Conservation (phyloP, 2,797 vertebrate species). For the Mareca penelope region DNA sequence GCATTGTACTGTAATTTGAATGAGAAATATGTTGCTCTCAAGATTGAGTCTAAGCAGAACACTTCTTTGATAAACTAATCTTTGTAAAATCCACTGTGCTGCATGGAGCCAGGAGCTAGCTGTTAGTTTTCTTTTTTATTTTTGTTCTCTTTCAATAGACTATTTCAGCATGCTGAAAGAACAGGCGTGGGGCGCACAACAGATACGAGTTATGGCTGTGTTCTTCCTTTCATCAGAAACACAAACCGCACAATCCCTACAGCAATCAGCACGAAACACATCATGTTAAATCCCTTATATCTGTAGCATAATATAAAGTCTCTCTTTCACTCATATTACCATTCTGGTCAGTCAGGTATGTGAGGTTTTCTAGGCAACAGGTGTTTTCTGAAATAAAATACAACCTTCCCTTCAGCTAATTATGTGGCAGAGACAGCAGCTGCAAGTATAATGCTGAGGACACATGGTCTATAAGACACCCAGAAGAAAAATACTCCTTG, state of each 20-base stretch:
- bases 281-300: slow-evolving; percentile 36
- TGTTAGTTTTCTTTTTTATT: slow-evolving; percentile 45
- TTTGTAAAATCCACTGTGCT: slow-evolving; percentile 55
- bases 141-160: slow-evolving; percentile 54
- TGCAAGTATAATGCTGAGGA: slow-evolving; percentile 76
- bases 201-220: slow-evolving; percentile 30
- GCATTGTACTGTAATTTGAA: neutral
- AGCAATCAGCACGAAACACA: slow-evolving; percentile 35
- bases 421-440: slow-evolving; percentile 76
- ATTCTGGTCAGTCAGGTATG: slow-evolving; percentile 76
- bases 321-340: slow-evolving; percentile 70
- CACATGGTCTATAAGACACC: slow-evolving; percentile 72
- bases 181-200: neutral
- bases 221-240: slow-evolving; percentile 37
- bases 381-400: slow-evolving; percentile 81
- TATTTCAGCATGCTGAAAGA: slow-evolving; percentile 46
- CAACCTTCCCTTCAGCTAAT: slow-evolving; percentile 71
- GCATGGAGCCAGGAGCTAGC: slow-evolving; percentile 54
- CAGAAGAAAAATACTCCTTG: slow-evolving; percentile 76
- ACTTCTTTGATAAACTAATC: slow-evolving; percentile 36
- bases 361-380: slow-evolving; percentile 75
- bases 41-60: neutral
- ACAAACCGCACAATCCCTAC: slow-evolving; percentile 34
- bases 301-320: slow-evolving; percentile 26
- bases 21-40: slow-evolving; percentile 1